Base-by-base conservation (phyloP, 2,113 vertebrate genomes). In the Coptodon rendalli region DNA sequence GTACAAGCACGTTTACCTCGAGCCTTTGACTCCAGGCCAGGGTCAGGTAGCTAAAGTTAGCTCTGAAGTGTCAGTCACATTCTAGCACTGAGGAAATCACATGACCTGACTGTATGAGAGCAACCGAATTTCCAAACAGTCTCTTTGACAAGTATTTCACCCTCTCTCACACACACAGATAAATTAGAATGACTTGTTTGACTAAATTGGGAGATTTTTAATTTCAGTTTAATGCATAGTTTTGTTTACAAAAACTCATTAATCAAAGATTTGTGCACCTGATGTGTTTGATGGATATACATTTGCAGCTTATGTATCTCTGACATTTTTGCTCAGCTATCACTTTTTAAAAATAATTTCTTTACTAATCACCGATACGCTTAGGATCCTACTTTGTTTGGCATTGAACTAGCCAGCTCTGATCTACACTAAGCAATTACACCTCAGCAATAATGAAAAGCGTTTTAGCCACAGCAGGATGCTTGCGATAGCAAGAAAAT, bases 371-470 rank as follows among this genome's bases (percentile, higher is more conserved):
- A 22, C 34, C 61, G 53, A 17, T 53, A 31, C 7, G 11, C 22
- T 83, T 10, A 10, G 82, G 54, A 76, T 38, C 45, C n/a, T 61
- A 24, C 34, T 29, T 34, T 68, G 5, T 80, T 83, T 87, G 83
- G 66, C 52, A 82, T 45, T 92, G 83, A 89, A 45, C 43, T 80
- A 8, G 36, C 57, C 63, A 19, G 38, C 8, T 53, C 6, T 87
- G 78, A 87, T 83, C 86, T 82, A 91, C 14, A 48, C 22, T 57
- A 17, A 66, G 52, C 45, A 76, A 88, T 50, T 91, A 87, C 89
- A 91, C 88, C 87, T 84, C n/a, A 22, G 76, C 9, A 29, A 57
- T 36, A 9, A 31, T 66, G 19, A 61, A 83, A 82, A 12, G 9
- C 7, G 0, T 40, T 79, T 52, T 50, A 29, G 19, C 27, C n/a